Evolutionary conservation across 2,797 vertebrate genomes (phyloP), one percentile per base, ranked within the genome.

Genomic region (Carcharodon carcharias): DNA sequence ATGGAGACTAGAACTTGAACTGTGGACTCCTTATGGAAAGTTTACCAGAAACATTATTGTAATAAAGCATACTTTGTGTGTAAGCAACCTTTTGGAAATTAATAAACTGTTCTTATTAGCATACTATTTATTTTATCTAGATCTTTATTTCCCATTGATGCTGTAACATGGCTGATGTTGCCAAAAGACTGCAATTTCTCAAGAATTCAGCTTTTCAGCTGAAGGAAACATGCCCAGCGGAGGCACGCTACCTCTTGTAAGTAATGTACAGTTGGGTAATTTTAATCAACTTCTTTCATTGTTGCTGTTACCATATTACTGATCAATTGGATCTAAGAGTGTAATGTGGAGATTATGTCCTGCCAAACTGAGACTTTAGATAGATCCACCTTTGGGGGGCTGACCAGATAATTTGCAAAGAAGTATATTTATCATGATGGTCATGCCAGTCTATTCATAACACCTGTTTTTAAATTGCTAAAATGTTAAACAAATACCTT

Each of bases 171-270:
- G 61, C 31, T 35, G 58, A 63, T n/a, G 14, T 61, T 35, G 61
- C 6, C 5, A 95, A 95, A 95, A 95, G 45, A 96, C 96, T 96
- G 67, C 71, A 96, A 50, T 97, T 97, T 45, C 96, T 97, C 6
- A 96, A 96, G 96, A 96, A 8, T 50, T 97, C 98, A 1, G 97
- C 97, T 11, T 96, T 97, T 71, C 77, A 28, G 9, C 96, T 98
- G 9, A 96, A 16, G 3, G 96, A 69, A 0, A 71, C 96, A 3
- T 98, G 98, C 85, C 98, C 98, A 11, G 97, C 97, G 0, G 96
- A 98, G 96, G 97, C 98, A 23, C 97, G 98, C 0, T 97, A 98
- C 96, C 97, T 98, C 58, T 97, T 97, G 98, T 98, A 97, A 97
- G 97, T 40, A 67, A 26, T 1, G 14, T 21, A 71, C 9, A 7